These are phyloP conservation scores for Hecatera dysodea DNA, from an alignment of 2,888 invertebrate genomes.

Conservation along the genomic window DNA sequence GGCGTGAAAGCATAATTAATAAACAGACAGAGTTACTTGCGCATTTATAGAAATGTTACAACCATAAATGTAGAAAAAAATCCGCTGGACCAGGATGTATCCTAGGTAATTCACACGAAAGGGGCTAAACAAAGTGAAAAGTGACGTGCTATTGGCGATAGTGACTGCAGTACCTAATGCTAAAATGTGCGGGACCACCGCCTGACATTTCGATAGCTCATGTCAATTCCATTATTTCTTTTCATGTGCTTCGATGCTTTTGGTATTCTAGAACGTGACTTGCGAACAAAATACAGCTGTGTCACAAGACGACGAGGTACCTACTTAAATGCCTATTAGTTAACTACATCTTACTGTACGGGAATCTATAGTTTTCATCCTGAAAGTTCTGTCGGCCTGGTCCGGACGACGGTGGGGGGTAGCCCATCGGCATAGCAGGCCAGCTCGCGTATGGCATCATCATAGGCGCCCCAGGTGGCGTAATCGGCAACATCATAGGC, in stretches of 20 bases:
- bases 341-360: slow-evolving; percentile 57
- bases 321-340: slow-evolving; percentile 12
- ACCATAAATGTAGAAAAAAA: too few species aligned
- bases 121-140: too few species aligned
- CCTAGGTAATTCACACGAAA: too few species aligned
- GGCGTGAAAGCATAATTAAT: not conserved
- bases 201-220: too few species aligned
- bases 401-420: slow-evolving; percentile 4
- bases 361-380: slow-evolving; percentile 53
- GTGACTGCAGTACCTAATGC: too few species aligned
- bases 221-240: too few species aligned
- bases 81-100: too few species aligned
- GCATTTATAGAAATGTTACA: too few species aligned
- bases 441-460: slow-evolving; percentile 37
- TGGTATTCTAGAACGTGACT: not conserved
- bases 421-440: slow-evolving; percentile 40
- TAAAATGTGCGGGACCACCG: too few species aligned
- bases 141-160: too few species aligned
- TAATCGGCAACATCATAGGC: not conserved
- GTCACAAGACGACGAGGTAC: not conserved
- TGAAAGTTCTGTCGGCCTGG: slow-evolving; percentile 15
- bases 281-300: not conserved
- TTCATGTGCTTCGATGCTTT: not conserved
- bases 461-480: slow-evolving; percentile 2
- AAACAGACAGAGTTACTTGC: not conserved